Conservation (phyloP, 2,113 vertebrate genomes). For the Deroptyus accipitrinus region DNA sequence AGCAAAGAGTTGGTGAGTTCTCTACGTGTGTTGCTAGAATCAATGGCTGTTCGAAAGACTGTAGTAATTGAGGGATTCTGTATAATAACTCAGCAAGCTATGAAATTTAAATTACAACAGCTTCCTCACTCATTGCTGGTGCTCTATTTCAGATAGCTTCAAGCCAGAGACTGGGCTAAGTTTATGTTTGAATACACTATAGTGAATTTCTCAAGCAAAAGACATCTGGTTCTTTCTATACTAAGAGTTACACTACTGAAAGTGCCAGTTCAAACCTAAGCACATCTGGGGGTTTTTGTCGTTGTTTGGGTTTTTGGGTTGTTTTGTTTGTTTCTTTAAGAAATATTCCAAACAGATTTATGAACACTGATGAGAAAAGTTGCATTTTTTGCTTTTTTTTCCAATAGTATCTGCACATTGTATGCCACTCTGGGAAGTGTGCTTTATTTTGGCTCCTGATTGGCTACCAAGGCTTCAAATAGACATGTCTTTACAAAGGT, state of each 20-base stretch:
- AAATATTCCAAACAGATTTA: not conserved
- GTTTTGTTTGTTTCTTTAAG: not conserved
- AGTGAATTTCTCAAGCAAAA: not conserved
- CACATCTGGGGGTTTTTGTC: not conserved
- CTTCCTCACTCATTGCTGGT: not conserved
- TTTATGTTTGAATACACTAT: not conserved
- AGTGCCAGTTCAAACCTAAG: not conserved
- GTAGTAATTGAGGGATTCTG: not conserved
- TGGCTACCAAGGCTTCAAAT: not conserved
- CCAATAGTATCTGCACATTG: not conserved
- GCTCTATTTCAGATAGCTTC: not conserved
- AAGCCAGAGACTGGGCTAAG: not conserved
- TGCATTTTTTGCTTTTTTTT: not conserved
- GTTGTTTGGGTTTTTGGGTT: not conserved
- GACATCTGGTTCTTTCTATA: not conserved
- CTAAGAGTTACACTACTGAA: not conserved
- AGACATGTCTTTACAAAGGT: not conserved
- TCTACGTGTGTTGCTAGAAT: not conserved
- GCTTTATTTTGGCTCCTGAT: not conserved
- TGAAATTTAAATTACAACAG: not conserved
- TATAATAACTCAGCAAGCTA: not conserved
- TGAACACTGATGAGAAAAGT: not conserved
- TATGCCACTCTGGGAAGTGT: not conserved
- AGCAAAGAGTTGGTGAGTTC: not conserved
- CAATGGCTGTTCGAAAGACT: not conserved